Base-by-base conservation (phyloP, 2,113 vertebrate species). In the Theristicus caerulescens region DNA sequence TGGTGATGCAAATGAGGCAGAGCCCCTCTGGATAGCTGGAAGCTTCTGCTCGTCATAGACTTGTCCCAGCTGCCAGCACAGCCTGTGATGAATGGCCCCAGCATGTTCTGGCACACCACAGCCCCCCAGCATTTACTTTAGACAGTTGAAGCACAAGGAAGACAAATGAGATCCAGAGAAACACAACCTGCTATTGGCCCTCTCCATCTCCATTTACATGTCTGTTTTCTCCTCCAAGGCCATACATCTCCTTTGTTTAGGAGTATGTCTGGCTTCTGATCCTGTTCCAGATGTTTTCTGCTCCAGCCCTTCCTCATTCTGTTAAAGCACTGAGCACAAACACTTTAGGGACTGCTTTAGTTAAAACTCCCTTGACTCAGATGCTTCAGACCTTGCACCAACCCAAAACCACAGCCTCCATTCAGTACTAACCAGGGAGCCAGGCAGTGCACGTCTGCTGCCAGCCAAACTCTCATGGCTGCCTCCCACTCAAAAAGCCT, bases 131-230 rank as follows among this genome's bases (percentile, higher is more conserved):
- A 85, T 86, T 93, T 82, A 38, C 49, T 89, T 82, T 65, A 90
- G 88, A 88, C 76, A 92, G 79, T 10, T 91, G 77, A 36, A 85
- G 70, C n/a, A 73, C 36, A 61, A 87, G 54, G 42, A 91, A 96
- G 89, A 97, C 38, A 94, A 95, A 95, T 87, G 94, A 94, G 88
- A 58, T 72, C 25, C 89, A 93, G 49, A 69, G 96, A 95, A 96
- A 96, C 26, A n/a, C 81, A 95, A 84, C 74, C 94, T 95, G 88
- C 22, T 72, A 8, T 51, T 84, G 73, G 67, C 64, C 46, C 22
- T 44, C 29, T 84, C 44, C 0, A 1, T 94, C 80, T 95, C 88
- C 83, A 74, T 82, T 96, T 95, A 87, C 82, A 85, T 42, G 82
- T 82, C 91, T 93, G 40, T 88, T 96, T 95, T 95, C 52, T 84